A percentile compares a stretch with the other conserved stretches of the same genome.
Evolutionary conservation across 2,888 invertebrate species (phyloP).

Genomic region (Cataglyphis livida): DNA sequence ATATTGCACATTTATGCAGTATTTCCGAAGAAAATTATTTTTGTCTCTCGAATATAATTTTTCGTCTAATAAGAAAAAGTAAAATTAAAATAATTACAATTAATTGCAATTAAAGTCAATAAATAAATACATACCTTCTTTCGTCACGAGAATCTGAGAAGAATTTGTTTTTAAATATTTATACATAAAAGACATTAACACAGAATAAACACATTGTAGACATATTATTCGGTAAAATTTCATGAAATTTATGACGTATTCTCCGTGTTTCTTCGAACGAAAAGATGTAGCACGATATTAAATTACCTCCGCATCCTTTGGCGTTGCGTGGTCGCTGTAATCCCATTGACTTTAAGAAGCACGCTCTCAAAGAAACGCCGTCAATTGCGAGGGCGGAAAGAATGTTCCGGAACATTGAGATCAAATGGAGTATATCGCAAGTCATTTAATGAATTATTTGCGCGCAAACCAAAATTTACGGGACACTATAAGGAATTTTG

Average conservation of each 20-base stretch:
- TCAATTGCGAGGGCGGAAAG: conserved; percentile 58
- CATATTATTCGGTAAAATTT: conserved; percentile 52
- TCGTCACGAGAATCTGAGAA: not conserved
- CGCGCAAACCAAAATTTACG: conserved; percentile 34
- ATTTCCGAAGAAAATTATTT: not conserved
- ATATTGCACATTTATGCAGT: not conserved
- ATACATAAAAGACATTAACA: not conserved
- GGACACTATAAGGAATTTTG: not conserved
- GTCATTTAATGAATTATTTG: conserved; percentile 70
- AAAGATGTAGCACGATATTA: conserved; percentile 63
- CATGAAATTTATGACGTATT: conserved; percentile 52
- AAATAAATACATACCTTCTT: conserved; percentile 19
- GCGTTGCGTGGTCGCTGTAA: conserved; percentile 68
- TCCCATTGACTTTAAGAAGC: conserved; percentile 66
- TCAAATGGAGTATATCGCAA: conserved; percentile 58
- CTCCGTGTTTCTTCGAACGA: conserved; percentile 22
- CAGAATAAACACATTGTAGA: not conserved
- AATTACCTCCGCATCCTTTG: conserved; percentile 70
- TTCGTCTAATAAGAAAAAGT: not conserved
- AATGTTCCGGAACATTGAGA: conserved; percentile 60
- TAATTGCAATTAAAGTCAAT: not conserved
- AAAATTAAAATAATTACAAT: not conserved
- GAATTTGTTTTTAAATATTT: not conserved
- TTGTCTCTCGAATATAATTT: not conserved
- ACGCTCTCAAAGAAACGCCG: conserved; percentile 64